Evolutionary conservation across 2,797 vertebrate genomes (phyloP).

Genomic region (Poecilia picta): DNA sequence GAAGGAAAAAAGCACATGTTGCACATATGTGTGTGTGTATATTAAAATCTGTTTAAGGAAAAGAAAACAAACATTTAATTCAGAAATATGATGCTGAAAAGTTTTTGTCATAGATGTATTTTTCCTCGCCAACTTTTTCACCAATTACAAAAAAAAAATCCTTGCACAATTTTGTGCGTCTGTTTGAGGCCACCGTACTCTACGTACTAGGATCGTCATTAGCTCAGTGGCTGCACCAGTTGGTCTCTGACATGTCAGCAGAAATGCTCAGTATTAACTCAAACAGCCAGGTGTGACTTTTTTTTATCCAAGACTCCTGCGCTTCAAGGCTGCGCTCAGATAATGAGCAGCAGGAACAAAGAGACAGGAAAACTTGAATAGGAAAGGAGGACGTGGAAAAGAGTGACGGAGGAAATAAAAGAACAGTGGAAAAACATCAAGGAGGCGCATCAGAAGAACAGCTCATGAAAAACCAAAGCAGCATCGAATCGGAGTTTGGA

Average conservation of each 20-base stretch:
- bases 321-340: constrained; percentile 29
- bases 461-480: constrained; percentile 10
- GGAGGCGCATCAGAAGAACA: constrained; percentile 34
- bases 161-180: background rate
- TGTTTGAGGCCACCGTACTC: background rate
- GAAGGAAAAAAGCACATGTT: background rate
- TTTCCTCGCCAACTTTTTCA: background rate
- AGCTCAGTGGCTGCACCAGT: constrained; percentile 23
- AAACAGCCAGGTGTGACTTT: constrained; percentile 57
- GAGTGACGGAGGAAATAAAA: background rate
- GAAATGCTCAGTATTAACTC: constrained; percentile 41
- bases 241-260: constrained; percentile 53
- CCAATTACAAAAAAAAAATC: background rate
- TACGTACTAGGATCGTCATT: constrained; percentile 40
- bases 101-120: background rate
- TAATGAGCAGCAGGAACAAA: constrained; percentile 54
- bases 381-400: background rate
- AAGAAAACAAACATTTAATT: background rate
- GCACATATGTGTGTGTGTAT: too few relatives aligned
- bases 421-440: constrained; percentile 25
- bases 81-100: background rate
- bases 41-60: background rate
- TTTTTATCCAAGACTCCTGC: constrained; percentile 46
- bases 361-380: constrained; percentile 14
- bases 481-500: constrained; percentile 12